These are phyloP conservation scores for Lamellibrachia satsuma DNA, from an alignment of 2,888 invertebrate genomes.

Conservation along the genomic window DNA sequence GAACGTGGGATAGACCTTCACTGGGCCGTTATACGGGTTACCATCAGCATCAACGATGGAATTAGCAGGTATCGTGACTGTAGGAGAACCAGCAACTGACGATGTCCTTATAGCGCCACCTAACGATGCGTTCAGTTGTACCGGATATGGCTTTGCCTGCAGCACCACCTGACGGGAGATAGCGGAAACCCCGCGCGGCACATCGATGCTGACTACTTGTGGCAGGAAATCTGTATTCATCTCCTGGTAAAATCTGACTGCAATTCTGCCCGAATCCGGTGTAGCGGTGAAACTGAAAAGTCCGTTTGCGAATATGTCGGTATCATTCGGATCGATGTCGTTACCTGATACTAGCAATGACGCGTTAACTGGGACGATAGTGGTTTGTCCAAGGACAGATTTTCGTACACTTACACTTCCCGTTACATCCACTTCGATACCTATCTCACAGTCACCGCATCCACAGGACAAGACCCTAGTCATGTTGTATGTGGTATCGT, in stretches of 20 bases:
- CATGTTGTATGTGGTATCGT: neutral
- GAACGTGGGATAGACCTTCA: conserved; percentile 9
- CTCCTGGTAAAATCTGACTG: neutral
- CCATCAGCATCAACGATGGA: neutral
- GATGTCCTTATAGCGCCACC: neutral
- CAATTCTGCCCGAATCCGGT: neutral
- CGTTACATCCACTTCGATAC: neutral
- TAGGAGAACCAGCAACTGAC: neutral
- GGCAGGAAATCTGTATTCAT: neutral
- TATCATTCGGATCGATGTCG: neutral
- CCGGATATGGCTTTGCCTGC: conserved; percentile 10
- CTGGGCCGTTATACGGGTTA: neutral
- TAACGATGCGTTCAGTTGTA: neutral
- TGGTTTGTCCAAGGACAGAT: neutral
- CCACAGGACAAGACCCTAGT: neutral
- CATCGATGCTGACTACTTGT: neutral
- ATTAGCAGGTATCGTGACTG: neutral
- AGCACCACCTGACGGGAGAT: neutral
- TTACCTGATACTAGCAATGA: neutral
- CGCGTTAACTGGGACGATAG: neutral
- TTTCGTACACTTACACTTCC: neutral
- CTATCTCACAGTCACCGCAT: neutral
- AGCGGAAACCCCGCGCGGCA: neutral
- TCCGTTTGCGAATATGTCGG: neutral
- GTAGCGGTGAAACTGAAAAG: neutral